Percentiles rank a stretch among this genome's conserved stretches.
phyloP scores from a whole-genome alignment of 2,113 vertebrate genomes.

The Poecile atricapillus region DNA sequence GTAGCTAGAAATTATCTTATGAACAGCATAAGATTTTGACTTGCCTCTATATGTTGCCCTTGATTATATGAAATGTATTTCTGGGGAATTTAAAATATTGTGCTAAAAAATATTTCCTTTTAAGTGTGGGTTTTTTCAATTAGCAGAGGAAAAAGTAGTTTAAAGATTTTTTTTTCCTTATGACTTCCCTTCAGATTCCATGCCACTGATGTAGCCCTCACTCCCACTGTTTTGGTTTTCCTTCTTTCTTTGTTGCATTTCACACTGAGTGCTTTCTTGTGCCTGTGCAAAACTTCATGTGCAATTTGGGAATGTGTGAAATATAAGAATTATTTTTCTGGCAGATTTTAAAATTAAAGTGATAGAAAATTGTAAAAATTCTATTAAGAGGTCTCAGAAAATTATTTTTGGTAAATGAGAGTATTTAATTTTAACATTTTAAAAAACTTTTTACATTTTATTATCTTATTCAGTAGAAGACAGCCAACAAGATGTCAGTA shows the following conservation, averaged over 20 bases:
- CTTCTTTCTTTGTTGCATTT: background rate
- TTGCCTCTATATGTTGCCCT: background rate
- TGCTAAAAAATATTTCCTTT: background rate
- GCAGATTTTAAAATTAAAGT: background rate
- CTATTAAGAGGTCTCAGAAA: background rate
- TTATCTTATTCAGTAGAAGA: background rate
- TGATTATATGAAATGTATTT: background rate
- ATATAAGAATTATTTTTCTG: background rate
- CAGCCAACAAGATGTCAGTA: background rate
- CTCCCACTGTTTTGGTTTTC: background rate
- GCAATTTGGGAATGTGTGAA: background rate
- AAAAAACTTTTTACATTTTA: background rate
- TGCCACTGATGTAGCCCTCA: background rate
- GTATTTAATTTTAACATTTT: background rate
- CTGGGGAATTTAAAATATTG: background rate
- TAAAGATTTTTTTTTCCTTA: background rate
- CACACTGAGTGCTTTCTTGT: background rate
- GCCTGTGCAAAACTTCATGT: background rate
- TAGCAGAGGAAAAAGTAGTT: background rate
- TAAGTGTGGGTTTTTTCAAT: background rate
- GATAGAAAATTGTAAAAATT: background rate
- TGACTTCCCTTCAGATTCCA: background rate
- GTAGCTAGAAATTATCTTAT: background rate
- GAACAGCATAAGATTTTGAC: background rate
- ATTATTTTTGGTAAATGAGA: background rate